phyloP scores from a whole-genome alignment of 2,113 vertebrate genomes.

The Theristicus caerulescens region DNA sequence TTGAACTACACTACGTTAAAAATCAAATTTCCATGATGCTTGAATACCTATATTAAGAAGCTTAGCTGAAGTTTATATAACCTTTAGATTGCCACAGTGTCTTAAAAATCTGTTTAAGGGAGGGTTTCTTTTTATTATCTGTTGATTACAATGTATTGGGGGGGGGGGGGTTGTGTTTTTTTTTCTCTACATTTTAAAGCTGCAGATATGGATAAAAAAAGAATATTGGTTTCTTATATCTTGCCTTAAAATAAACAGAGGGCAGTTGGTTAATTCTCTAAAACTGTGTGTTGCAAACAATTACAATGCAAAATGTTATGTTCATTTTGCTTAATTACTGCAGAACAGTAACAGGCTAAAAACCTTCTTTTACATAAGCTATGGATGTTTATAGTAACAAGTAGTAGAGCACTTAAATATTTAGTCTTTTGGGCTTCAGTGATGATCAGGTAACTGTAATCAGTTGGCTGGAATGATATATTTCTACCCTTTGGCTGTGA shows the following conservation, averaged over 20 bases:
- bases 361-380: background rate
- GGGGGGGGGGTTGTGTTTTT: too few relatives aligned
- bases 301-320: background rate
- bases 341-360: background rate
- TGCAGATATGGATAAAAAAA: background rate
- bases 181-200: background rate
- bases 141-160: background rate
- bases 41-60: background rate
- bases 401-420: background rate
- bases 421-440: background rate
- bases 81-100: background rate
- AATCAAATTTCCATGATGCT: background rate
- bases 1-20: background rate
- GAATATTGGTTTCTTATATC: background rate
- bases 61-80: conserved; percentile 32
- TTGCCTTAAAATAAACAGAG: background rate
- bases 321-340: background rate
- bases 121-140: background rate
- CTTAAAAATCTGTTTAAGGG: conserved; percentile 12
- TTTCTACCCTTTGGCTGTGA: background rate
- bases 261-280: background rate
- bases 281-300: background rate
- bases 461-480: background rate
- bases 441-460: background rate
- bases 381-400: background rate